Evolutionary conservation across 1,140 invertebrate genomes (phyloP).

Genomic region (Myzus persicae): DNA sequence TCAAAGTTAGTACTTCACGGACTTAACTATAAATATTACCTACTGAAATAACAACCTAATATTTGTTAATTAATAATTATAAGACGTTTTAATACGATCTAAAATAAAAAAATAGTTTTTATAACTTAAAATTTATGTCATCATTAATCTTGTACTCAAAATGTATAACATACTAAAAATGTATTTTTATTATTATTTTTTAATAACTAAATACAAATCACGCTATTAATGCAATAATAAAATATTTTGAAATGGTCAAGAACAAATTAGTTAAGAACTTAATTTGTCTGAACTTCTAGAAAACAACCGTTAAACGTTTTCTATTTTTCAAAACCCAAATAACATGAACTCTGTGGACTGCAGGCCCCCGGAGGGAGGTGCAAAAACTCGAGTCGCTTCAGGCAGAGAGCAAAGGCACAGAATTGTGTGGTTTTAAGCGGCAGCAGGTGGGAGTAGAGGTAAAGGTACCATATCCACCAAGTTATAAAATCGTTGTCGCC

Average conservation of each 20-base stretch:
- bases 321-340: background rate
- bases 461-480: background rate
- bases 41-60: too few relatives aligned
- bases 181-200: background rate
- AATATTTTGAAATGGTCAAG: too few relatives aligned
- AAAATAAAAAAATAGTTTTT: background rate
- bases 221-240: too few relatives aligned
- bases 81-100: background rate
- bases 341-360: background rate
- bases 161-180: too few relatives aligned
- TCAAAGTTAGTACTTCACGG: background rate
- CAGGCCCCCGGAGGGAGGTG: background rate
- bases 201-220: too few relatives aligned
- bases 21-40: background rate
- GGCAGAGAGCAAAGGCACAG: background rate
- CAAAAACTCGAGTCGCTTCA: background rate
- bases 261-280: too few relatives aligned
- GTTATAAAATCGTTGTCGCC: constrained; percentile 45
- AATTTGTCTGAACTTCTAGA: too few relatives aligned
- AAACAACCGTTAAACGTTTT: background rate
- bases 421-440: background rate
- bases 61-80: background rate
- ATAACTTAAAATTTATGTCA: background rate
- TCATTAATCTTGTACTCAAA: too few relatives aligned
- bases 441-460: background rate